Base-by-base conservation (phyloP, 2,113 vertebrate species). In the Notothenia rossii region DNA sequence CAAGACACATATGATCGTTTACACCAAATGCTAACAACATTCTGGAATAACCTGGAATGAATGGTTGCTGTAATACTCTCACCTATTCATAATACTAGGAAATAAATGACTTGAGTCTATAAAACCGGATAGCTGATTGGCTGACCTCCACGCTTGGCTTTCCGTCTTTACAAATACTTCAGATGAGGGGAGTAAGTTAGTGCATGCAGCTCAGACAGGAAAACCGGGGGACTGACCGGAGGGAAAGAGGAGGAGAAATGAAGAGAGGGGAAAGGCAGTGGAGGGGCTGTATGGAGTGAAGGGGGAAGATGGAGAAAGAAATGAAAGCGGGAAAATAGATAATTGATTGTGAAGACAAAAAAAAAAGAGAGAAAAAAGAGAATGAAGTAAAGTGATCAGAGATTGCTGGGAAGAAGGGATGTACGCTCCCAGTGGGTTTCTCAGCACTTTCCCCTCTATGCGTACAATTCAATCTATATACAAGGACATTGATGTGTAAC, bases 381-480 rank as follows among this genome's bases (percentile, higher is more conserved):
- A 69, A n/a, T 62, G 64, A 50, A 66, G 61, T 22, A 81, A 87
- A 82, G 66, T 7, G 22, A 86, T 84, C 17, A 74, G 61, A 76
- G 77, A 77, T 67, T 86, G 81, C 84, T 82, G 83, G 89, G 87
- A 93, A 89, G 58, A 65, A 67, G 45, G 2, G 65, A 58, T 43
- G 55, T 72, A 49, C n/a, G 29, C 56, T 88, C 90, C 83, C 81
- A 55, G 68, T 18, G 75, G 88, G 62, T 55, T 80, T 79, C 45
- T 67, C 59, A 81, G 86, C 86, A 86, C 90, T 88, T 78, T 86
- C 62, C 67, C 62, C 76, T 73, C 77, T 48, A 49, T 20, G 40
- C 9, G 54, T 77, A 88, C 85, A 86, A 89, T 91, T 72, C 83
- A 78, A 82, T 86, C 80, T 78, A 86, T 84, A 73, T n/a, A 68